phyloP scores from a whole-genome alignment of 2,113 vertebrate species.

The Gopherus evgoodei region DNA sequence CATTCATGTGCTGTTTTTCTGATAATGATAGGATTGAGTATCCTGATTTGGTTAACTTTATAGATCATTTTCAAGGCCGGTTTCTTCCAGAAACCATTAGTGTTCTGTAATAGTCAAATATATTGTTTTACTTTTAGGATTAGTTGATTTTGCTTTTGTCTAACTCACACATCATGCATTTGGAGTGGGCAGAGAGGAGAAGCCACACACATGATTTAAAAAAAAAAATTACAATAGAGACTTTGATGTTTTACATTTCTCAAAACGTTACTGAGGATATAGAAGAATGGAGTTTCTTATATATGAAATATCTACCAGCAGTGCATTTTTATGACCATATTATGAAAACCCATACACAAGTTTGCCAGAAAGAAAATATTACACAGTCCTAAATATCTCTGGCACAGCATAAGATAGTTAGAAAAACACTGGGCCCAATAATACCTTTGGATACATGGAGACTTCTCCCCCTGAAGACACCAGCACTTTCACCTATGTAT shows the following conservation, averaged over 20 bases:
- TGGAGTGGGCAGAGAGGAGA: background rate
- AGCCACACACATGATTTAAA: background rate
- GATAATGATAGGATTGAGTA: conserved; percentile 82
- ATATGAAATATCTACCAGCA: background rate
- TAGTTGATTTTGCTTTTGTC: background rate
- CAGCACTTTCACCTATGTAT: too few species aligned
- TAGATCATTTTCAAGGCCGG: conserved; percentile 83
- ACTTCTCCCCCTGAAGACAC: too few species aligned
- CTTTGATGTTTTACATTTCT: background rate
- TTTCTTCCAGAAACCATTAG: conserved; percentile 83
- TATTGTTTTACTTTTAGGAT: background rate
- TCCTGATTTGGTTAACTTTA: conserved; percentile 80
- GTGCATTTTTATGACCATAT: background rate
- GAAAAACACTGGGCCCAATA: background rate
- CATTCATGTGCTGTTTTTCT: conserved; percentile 80
- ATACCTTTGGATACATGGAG: background rate
- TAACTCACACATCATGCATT: background rate
- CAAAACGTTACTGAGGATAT: background rate
- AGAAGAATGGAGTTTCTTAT: background rate
- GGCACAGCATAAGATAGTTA: background rate
- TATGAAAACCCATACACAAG: background rate
- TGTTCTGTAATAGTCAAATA: conserved; percentile 71
- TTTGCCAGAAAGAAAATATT: background rate
- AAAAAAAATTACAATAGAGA: background rate
- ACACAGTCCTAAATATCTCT: background rate